These are phyloP conservation scores for Nymphalis c-album DNA, from an alignment of 2,888 invertebrate genomes.

Conservation along the genomic window DNA sequence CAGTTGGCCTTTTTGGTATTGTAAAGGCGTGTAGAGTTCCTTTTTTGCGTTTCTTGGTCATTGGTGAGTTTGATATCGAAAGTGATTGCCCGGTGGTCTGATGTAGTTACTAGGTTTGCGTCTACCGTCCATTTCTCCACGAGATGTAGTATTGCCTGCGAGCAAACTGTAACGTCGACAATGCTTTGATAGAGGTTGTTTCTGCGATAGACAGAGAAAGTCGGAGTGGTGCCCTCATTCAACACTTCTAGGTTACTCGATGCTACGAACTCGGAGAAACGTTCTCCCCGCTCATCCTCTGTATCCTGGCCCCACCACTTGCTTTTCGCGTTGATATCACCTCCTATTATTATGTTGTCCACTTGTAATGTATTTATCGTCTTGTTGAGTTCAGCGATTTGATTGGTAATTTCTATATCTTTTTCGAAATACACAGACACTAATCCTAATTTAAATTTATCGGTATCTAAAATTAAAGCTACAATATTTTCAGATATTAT, in stretches of 20 bases:
- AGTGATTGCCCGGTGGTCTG: conserved; percentile 1
- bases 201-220: no score
- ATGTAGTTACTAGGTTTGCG: background rate
- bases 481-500: background rate
- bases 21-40: background rate
- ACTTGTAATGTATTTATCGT: background rate
- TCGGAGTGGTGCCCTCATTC: conserved; percentile 9
- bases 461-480: background rate
- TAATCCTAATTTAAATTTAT: background rate
- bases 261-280: background rate
- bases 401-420: background rate
- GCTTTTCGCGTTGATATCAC: conserved; percentile 20
- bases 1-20: conserved; percentile 6
- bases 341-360: background rate
- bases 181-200: no score
- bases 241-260: background rate
- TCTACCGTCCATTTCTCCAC: conserved; percentile 5
- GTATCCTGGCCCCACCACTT: conserved; percentile 20
- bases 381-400: background rate
- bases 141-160: no score
- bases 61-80: background rate
- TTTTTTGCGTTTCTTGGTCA: background rate
- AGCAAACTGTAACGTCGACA: no score
- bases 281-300: conserved; percentile 13
- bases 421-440: background rate